Percentiles rank a stretch among this genome's conserved stretches.
Evolutionary conservation across 1,140 invertebrate genomes (phyloP).

Genomic region (Antheraea mylitta): DNA sequence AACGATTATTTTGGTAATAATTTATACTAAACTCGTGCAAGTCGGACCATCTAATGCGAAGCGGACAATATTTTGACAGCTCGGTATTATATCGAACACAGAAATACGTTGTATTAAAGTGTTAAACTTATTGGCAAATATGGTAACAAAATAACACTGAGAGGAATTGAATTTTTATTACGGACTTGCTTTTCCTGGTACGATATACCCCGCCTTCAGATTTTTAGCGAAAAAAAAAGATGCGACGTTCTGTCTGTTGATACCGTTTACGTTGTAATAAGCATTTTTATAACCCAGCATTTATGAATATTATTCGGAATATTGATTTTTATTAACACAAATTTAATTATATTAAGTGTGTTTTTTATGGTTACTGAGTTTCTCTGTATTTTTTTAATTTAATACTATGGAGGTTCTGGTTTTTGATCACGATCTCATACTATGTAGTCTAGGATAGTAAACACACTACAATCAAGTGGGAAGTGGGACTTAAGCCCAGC

Average conservation of each 20-base stretch:
- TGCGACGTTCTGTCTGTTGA: not conserved
- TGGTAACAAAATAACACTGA: not conserved
- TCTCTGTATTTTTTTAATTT: not conserved
- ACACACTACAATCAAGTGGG: too few species aligned
- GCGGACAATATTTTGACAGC: not conserved
- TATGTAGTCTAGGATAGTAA: too few species aligned
- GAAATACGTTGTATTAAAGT: not conserved
- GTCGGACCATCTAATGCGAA: too few species aligned
- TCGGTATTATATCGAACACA: not conserved
- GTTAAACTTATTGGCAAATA: not conserved
- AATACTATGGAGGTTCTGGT: too few species aligned
- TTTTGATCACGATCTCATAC: too few species aligned
- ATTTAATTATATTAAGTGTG: not conserved
- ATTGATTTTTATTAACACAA: not conserved
- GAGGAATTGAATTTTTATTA: conserved; percentile 2
- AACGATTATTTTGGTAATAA: not conserved
- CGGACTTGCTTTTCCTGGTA: not conserved
- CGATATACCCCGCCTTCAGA: too few species aligned
- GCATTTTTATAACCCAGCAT: not conserved
- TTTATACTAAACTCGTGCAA: not conserved
- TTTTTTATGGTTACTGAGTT: not conserved
- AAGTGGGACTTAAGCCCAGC: too few species aligned
- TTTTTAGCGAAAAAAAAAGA: not conserved
- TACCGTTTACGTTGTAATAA: not conserved
- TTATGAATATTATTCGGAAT: not conserved